Evolutionary conservation across 1,140 invertebrate species (phyloP), one percentile per base, ranked within the genome.

Genomic region (Papilio polyxenes): DNA sequence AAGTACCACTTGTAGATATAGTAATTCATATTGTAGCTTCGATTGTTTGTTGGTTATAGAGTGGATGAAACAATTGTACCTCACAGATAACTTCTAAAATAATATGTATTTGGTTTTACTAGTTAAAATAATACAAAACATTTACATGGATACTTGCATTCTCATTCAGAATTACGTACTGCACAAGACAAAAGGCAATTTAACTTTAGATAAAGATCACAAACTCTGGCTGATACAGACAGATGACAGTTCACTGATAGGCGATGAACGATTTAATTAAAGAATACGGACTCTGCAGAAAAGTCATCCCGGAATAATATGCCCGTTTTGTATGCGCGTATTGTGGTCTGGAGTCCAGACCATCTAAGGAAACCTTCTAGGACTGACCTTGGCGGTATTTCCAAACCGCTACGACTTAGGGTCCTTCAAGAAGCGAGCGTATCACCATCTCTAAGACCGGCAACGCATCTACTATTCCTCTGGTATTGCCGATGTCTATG

Each of bases 191-290:
- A 82, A 89, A 88, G 86, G 90, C 91, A 91, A 93, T 93, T 92
- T 89, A 91, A 84, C 93, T 94, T 87, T 88, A 91, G 92, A 94
- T 93, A 88, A 88, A 92, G 89, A 93, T 94, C 93, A 86, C 59
- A 86, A 87, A 88, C 85, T 86, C 82, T 82, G 75, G 78, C 83
- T 81, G 75, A 31, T 31, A 2, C 23, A 31, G 23, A 31, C 23
- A 31, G 23, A 31, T 31, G 23, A 83, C 86, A 83, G 86, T 88
- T 85, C 81, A 88, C 83, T 89, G 87, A 91, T 89, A 85, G 84
- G 86, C 86, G 86, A 81, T 83, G 86, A 88, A 90, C 90, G 89
- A 92, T 92, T 92, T 92, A 93, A 94, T 93, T 91, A 88, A 91
- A 85, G 89, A 90, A 88, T 89, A 69, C 20, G 23, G 20, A 8